Percentiles rank a stretch among this genome's conserved stretches.
Conservation (phyloP, 2,113 vertebrate genomes). For the Prietella phreatophila region DNA sequence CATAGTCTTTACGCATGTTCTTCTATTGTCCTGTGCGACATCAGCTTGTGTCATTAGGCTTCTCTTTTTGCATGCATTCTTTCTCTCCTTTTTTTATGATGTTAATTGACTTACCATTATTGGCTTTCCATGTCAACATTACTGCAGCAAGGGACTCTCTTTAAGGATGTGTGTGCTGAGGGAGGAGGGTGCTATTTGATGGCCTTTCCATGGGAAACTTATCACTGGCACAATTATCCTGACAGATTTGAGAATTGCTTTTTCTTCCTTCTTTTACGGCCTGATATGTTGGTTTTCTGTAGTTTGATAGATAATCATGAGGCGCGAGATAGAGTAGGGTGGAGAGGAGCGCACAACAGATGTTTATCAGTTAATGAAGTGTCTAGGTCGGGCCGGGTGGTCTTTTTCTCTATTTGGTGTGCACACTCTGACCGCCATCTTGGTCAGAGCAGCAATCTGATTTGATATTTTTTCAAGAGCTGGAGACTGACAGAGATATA, state of each 20-base stretch:
- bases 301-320: slow-evolving; percentile 53
- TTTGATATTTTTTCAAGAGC: slow-evolving; percentile 5
- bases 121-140: slow-evolving; percentile 47
- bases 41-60: slow-evolving; percentile 24
- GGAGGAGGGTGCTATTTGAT: slow-evolving; percentile 41
- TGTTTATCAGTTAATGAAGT: slow-evolving; percentile 78
- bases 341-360: slow-evolving; percentile 59
- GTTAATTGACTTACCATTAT: slow-evolving; percentile 64
- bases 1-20: background rate
- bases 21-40: slow-evolving; percentile 4
- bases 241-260: slow-evolving; percentile 54
- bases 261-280: slow-evolving; percentile 51
- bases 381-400: slow-evolving; percentile 45
- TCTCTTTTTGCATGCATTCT: slow-evolving; percentile 46
- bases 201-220: slow-evolving; percentile 52
- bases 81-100: slow-evolving; percentile 47
- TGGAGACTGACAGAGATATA: background rate
- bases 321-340: slow-evolving; percentile 56
- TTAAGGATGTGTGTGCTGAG: slow-evolving; percentile 23
- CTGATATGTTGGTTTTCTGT: slow-evolving; percentile 50
- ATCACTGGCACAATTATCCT: slow-evolving; percentile 53
- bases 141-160: slow-evolving; percentile 32
- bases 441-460: slow-evolving; percentile 51
- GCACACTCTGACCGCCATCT: slow-evolving; percentile 55
- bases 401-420: slow-evolving; percentile 50